These are phyloP conservation scores for Hecatera dysodea DNA, from an alignment of 2,888 invertebrate species.

Conservation along the genomic window DNA sequence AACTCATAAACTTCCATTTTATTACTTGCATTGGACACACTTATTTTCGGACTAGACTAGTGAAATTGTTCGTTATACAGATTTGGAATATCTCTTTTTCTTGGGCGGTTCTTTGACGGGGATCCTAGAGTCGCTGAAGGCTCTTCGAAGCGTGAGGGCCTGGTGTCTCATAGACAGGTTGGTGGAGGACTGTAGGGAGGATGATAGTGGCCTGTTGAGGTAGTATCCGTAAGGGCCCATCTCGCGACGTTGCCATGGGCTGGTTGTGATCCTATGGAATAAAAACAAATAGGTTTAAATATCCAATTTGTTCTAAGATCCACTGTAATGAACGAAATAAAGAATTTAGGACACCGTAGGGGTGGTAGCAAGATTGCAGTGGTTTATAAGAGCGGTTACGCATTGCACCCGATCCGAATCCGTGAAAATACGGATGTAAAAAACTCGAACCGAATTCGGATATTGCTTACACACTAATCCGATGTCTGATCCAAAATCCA, in stretches of 20 bases:
- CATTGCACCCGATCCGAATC: too few species aligned
- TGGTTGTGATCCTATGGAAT: constrained; percentile 89
- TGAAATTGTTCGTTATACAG: constrained; percentile 71
- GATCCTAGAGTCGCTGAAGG: constrained; percentile 83
- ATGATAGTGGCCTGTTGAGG: constrained; percentile 86
- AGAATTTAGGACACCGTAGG: neutral
- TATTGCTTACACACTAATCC: too few species aligned
- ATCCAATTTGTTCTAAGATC: neutral
- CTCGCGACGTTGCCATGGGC: constrained; percentile 91
- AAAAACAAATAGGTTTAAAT: neutral
- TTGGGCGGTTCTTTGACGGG: constrained; percentile 79
- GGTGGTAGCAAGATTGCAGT: neutral
- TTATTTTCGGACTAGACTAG: constrained; percentile 29
- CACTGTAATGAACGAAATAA: neutral
- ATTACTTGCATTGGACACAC: constrained; percentile 42
- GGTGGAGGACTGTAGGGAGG: constrained; percentile 71
- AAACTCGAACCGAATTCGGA: too few species aligned
- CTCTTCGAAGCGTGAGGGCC: constrained; percentile 73
- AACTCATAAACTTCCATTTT: constrained; percentile 32
- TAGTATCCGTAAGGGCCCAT: constrained; percentile 92
- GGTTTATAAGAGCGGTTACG: too few species aligned
- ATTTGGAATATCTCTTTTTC: constrained; percentile 85
- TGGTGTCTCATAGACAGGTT: constrained; percentile 69
- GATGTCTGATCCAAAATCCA: too few species aligned
- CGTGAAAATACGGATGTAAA: too few species aligned